Base-by-base conservation (phyloP, 2,888 invertebrate species). In the Leptodirus hochenwartii region DNA sequence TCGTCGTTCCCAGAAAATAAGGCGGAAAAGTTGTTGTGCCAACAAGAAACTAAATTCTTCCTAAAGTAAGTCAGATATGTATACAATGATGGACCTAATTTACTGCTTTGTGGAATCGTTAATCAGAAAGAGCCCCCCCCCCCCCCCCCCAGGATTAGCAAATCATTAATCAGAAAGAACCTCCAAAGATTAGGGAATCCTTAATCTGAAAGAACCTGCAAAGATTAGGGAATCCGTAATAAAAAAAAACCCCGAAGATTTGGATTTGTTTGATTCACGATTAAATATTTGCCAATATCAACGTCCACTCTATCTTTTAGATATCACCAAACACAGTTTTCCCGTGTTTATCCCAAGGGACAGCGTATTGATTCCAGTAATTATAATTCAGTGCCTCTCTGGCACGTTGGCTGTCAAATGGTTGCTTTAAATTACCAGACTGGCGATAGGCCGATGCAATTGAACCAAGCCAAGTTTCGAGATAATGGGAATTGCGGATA, bases 371-470 rank as follows among this genome's bases (percentile, higher is more conserved):
- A 96, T 48, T 96, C 96, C 0, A 91, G 93, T 1, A 98, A 98
- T 59, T 98, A 91, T 53, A 84, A 82, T 59, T 96, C 98, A 0
- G 65, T 87, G 4, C 74, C 81, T 2, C 78, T 93, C 58, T 98
- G 96, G 96, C 91, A 90, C 53, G 69, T 74, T 8, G 96, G 93
- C 2, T 85, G 82, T 26, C 98, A 98, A 56, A 87, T 98, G 90
- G 84, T 88, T 1, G 95, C 96, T 0, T 59, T 98, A 3, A 98
- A 98, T 57, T 98, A 90, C 55, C 98, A 98, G 56, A 96, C 96
- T 0, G 67, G 74, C 36, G 96, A 96, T 51, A 84, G 82, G 47
- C 66, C 87, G 8, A 96, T 98, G 93, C 95, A 98, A 55, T 50
- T 95, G 6, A 96, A 98, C 56, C 77, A 81, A 49, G 90, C 85